Evolutionary conservation across 2,797 vertebrate genomes (phyloP), one percentile per base, ranked within the genome.

Genomic region (Aphelocoma californica): DNA sequence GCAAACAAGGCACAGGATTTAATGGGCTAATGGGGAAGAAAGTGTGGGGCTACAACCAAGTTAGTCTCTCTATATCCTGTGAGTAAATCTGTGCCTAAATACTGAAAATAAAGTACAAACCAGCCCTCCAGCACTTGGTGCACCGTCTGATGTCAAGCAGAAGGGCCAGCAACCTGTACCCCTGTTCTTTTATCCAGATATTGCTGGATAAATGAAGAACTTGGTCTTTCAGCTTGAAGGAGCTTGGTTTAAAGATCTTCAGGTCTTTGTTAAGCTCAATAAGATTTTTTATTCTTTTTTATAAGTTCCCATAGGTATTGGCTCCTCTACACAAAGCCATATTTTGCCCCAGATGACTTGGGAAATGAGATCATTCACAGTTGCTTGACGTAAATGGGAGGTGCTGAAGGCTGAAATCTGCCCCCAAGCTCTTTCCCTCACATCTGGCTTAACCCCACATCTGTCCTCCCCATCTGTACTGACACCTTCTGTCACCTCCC

Each of bases 391-490:
- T 86, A 91, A 85, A 86, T 67, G 84, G 81, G 86, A 92, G 79
- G 86, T 91, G 93, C 86, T 91, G 93, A 96, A 95, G 95, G 81
- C 84, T 94, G 61, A 72, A 61, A 89, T 94, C 91, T 95, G 93
- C 94, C 92, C 92, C 60, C 81, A 38, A 86, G 93, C 83, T 94
- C 56, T 90, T 96, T 94, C 66, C 81, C 40, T 90, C 88, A 88
- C 96, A 97, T 96, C 95, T 95, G 93, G 90, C 83, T 96, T 96
- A 95, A 93, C 88, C 88, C 84, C 84, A 91, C 79, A 78, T 95
- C 92, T 96, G 93, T 96, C 88, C 88, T 95, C 34, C 78, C 81
- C 92, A 89, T 96, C 93, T 96, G 90, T 6, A 64, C 78, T 12
- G 38, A 85, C 9, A 17, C 79, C 54, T 97, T 79, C 90, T 95